Evolutionary conservation across 2,113 vertebrate species (phyloP), one percentile per base, ranked within the genome.

Genomic region (Pelusios castaneus): DNA sequence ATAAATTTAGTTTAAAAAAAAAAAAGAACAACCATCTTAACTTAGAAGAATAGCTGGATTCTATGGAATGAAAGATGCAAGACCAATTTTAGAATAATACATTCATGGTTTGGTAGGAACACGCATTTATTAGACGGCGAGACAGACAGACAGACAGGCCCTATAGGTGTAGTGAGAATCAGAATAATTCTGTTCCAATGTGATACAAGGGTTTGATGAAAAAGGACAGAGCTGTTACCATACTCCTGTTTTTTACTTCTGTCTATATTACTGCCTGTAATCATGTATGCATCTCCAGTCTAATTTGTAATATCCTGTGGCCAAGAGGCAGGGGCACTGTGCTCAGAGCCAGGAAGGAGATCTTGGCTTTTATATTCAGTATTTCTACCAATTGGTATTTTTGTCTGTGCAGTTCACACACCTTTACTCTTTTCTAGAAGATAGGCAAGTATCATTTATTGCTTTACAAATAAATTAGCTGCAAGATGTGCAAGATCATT

Each of bases 51-150:
- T 76, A 76, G 41, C 25, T 76, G 41, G 25, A 45, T 24, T 76
- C 73, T 43, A 27, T 27, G 24, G 38, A 76, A 76, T 76, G 12
- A 76, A 41, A 76, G 41, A 45, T 45, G 41, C 73, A 7, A 49
- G 43, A 1, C 21, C 3, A 0, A 0, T 0, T 1, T 10, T 9
- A 31, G 45, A 56, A 24, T 56, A 1, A 29, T 1, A 0, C 1
- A 19, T 27, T 11, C 24, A 0, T 1, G 2, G 8, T 8, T 49
- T 45, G 45, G 12, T 43, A 27, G 38, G 22, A 27, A 43, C 14
- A 76, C 24, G 41, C 6, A 43, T 76, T 76, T 76, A 43, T 45
- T 14, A 76, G 41, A 76, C 27, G 41, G 3, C 13, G 6, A 24
- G 41, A 24, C 73, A 76, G 13, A 24, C 73, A 76, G 13, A 43